A percentile compares a stretch with the other conserved stretches of the same genome.
These are phyloP conservation scores for Pholis gunnellus DNA, from an alignment of 2,113 vertebrate genomes.

Conservation along the genomic window DNA sequence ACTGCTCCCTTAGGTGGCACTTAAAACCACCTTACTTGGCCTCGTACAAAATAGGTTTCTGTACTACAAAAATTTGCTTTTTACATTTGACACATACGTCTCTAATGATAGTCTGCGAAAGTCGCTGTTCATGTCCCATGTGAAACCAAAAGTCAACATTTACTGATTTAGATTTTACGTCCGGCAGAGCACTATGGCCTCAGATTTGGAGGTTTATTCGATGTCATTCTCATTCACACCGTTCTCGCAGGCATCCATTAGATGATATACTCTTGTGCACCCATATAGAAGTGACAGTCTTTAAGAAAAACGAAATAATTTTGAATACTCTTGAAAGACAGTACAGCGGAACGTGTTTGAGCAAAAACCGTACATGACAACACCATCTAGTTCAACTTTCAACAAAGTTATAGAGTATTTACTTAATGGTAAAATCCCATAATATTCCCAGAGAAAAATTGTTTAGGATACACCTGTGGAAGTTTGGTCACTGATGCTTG, in stretches of 20 bases:
- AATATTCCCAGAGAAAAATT: neutral
- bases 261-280: neutral
- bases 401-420: neutral
- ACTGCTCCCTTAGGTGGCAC: neutral
- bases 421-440: neutral
- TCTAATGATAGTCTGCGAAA: too few relatives aligned
- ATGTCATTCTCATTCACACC: neutral
- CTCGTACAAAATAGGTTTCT: neutral
- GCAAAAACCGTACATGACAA: neutral
- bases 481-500: neutral
- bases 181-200: too few relatives aligned
- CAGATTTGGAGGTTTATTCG: too few relatives aligned
- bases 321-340: neutral
- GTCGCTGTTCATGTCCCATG: too few relatives aligned
- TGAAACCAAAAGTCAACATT: too few relatives aligned
- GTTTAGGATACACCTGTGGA: neutral
- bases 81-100: neutral
- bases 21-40: neutral
- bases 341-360: neutral
- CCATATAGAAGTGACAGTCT: neutral
- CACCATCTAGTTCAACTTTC: neutral
- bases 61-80: neutral
- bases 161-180: too few relatives aligned
- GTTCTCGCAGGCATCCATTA: neutral
- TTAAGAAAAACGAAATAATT: neutral